Evolutionary conservation across 2,797 vertebrate genomes (phyloP).

Genomic region (Sebastes iracundus): DNA sequence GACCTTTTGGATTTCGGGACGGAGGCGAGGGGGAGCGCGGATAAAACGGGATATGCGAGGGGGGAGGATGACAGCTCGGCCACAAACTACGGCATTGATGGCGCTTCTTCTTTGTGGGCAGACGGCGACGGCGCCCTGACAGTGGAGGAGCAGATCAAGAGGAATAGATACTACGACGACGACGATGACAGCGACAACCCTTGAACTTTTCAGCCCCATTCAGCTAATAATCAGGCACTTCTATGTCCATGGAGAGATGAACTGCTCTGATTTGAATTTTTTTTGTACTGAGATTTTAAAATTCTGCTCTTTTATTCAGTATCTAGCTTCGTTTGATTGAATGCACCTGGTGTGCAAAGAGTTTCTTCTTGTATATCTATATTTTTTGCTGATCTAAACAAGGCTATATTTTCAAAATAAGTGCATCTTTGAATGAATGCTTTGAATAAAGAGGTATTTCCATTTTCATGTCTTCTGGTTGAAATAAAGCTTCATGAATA

Average conservation of each 20-base stretch:
- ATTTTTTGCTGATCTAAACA: conserved; percentile 46
- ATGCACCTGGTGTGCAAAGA: conserved; percentile 86
- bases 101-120: conserved; percentile 47
- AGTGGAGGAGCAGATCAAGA: conserved; percentile 87
- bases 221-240: conserved; percentile 26
- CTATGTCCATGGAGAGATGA: conserved; percentile 82
- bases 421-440: conserved; percentile 56
- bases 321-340: conserved; percentile 66
- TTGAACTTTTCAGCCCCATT: conserved; percentile 43
- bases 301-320: conserved; percentile 62
- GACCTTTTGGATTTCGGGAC: conserved; percentile 83
- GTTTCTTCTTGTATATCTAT: conserved; percentile 58
- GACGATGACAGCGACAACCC: conserved; percentile 60
- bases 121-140: conserved; percentile 75
- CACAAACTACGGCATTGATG: conserved; percentile 22
- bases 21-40: conserved; percentile 33
- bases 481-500: conserved; percentile 69
- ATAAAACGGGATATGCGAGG: conserved; percentile 7
- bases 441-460: conserved; percentile 58
- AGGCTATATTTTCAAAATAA: conserved; percentile 52
- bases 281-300: conserved; percentile 73
- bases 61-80: conserved; percentile 38
- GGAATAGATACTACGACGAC: conserved; percentile 84
- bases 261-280: conserved; percentile 64
- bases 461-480: conserved; percentile 59